These are phyloP conservation scores for Phrynosoma blainvillii DNA, from an alignment of 2,113 vertebrate species.

Conservation along the genomic window DNA sequence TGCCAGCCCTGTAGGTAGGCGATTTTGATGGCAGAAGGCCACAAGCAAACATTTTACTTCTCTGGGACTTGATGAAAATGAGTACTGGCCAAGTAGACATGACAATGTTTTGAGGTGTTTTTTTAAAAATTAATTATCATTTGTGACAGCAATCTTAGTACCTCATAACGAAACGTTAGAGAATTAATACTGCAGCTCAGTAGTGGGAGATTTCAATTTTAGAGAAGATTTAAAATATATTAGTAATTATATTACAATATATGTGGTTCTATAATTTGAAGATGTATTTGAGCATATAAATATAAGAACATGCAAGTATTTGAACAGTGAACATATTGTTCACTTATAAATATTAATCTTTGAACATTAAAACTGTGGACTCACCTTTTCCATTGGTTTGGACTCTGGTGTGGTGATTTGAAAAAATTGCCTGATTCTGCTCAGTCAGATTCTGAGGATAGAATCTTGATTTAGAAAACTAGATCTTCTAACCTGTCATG, in stretches of 20 bases:
- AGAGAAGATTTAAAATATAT: background rate
- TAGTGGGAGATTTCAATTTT: background rate
- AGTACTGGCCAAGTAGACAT: rapidly evolving
- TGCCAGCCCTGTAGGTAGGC: constrained; percentile 19
- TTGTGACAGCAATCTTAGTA: background rate
- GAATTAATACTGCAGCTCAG: rapidly evolving
- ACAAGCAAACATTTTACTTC: background rate
- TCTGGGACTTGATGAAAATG: background rate
- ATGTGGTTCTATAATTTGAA: no score
- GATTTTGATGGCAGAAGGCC: background rate
- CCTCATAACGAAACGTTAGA: background rate
- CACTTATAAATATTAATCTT: background rate
- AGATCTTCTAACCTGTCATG: background rate
- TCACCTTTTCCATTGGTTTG: background rate
- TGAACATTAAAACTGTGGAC: no score
- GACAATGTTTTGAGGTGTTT: background rate
- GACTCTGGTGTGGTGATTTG: background rate
- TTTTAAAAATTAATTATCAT: background rate
- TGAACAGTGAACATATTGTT: background rate
- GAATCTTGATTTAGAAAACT: background rate
- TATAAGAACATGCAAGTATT: no score
- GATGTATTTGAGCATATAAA: no score
- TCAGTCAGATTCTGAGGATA: background rate
- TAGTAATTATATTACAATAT: no score
- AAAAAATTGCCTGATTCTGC: background rate